Evolutionary conservation across 2,797 vertebrate genomes (phyloP).

Genomic region (Etheostoma perlongum): DNA sequence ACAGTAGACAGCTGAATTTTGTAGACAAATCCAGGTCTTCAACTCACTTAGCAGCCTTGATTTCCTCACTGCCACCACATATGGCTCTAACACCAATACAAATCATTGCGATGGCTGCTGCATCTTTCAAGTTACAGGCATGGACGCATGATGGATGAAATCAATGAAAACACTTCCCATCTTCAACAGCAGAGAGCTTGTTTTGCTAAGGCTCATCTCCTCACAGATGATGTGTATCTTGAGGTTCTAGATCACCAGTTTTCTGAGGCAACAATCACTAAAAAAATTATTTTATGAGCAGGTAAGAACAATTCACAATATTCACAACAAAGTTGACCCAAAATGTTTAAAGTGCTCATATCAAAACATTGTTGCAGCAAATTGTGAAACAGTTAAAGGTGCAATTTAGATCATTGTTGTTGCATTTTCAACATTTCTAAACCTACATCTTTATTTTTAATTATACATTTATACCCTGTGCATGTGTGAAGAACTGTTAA

Average conservation of each 20-base stretch:
- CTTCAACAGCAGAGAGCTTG: slow-evolving; percentile 26
- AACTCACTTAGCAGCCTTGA: slow-evolving; percentile 15
- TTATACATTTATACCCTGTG: slow-evolving; percentile 20
- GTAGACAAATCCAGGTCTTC: slow-evolving; percentile 32
- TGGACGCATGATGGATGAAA: slow-evolving; percentile 56
- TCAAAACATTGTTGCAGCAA: neutral
- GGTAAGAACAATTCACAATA: neutral
- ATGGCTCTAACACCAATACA: slow-evolving; percentile 23
- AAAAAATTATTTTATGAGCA: slow-evolving; percentile 30
- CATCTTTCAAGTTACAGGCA: slow-evolving; percentile 35
- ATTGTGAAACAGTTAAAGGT: slow-evolving; percentile 6
- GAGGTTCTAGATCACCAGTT: slow-evolving; percentile 15
- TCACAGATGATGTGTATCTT: slow-evolving; percentile 22
- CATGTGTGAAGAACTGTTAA: slow-evolving; percentile 40
- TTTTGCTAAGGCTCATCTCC: slow-evolving; percentile 34
- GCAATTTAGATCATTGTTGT: slow-evolving; percentile 1
- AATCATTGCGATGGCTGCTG: slow-evolving; percentile 37
- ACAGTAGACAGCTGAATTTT: slow-evolving; percentile 4
- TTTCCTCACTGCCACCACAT: slow-evolving; percentile 24
- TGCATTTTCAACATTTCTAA: slow-evolving; percentile 20
- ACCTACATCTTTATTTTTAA: slow-evolving; percentile 9
- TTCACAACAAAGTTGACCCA: neutral
- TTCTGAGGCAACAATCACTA: slow-evolving; percentile 12
- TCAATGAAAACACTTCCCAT: slow-evolving; percentile 26
- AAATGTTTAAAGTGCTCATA: neutral